Base-by-base conservation (phyloP, 2,797 vertebrate genomes). In the Brachymystax lenok region DNA sequence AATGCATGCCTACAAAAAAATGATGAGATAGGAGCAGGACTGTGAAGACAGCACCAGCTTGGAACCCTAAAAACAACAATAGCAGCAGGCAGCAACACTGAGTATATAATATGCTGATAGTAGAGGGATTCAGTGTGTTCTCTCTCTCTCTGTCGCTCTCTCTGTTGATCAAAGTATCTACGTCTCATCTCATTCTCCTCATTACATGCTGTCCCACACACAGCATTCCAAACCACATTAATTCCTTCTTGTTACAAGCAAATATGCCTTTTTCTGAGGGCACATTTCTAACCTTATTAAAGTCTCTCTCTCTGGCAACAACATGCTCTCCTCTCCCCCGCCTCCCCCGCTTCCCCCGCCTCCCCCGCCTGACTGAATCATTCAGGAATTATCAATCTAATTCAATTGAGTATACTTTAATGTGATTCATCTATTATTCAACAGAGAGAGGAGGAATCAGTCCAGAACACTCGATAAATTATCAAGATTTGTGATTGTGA, bases 251-350 rank as follows among this genome's bases (percentile, higher is more conserved):
- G 69, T 86, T 82, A 80, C 78, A 84, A 63, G 79, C 50, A 74
- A 64, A 70, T n/a, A 75, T 46, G 54, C 52, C 46, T 79, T 76
- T 83, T 75, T 71, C 52, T 64, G 78, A 82, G 75, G 73, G 76
- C 79, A 72, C 78, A 80, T 80, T 0, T 73, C 63, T 85, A 90
- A 87, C 77, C 71, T 51, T 66, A 78, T 88, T 83, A 86, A 59
- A 81, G 51, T 7, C 21, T 79, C 10, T 2, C 10, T 46, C 10
- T 46, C 40, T 10, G 35, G 35, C 6, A 35, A 35, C 35, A 7
- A 35, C 35, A 6, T 35, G 54, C 59, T 5, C 56, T 12, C 17
- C 4, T 5, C 76, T 75, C 78, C n/a, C 64, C 12, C 12, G 52
- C 73, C 30, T 74, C 24, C 24, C 73, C 30, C 56, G 6, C 0